Conservation (phyloP, 35 echinoderm and acorn worm species). For the Ptychodera flava region DNA sequence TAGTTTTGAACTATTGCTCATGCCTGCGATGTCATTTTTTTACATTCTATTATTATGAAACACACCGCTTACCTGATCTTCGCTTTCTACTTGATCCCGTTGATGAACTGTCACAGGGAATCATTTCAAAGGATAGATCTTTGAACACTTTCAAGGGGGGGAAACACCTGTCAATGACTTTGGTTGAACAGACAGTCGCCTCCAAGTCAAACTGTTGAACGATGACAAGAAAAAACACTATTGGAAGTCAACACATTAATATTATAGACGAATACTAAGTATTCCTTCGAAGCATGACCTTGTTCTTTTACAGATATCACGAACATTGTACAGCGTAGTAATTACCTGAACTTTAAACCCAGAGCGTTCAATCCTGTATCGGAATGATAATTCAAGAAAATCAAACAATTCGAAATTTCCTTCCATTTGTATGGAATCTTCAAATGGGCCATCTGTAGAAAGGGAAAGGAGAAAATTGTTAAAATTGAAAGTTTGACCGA, state of each 20-base stretch:
- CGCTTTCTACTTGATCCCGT: neutral
- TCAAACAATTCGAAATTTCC: neutral
- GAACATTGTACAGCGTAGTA: no score
- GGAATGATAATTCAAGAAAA: neutral
- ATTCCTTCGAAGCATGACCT: no score
- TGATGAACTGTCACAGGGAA: neutral
- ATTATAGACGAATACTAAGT: no score
- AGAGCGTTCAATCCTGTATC: neutral
- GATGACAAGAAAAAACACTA: no score
- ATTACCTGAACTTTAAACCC: neutral
- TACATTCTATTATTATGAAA: no score
- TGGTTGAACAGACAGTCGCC: neutral
- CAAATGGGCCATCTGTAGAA: neutral
- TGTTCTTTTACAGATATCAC: no score
- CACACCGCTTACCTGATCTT: neutral
- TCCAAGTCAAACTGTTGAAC: neutral
- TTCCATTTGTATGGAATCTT: neutral
- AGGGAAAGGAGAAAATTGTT: no score
- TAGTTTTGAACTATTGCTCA: no score
- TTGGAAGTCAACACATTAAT: no score
- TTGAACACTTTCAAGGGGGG: neutral
- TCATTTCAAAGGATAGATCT: neutral
- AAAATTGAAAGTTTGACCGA: no score
- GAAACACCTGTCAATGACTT: neutral
- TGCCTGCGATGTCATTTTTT: no score